A percentile compares a stretch with the other conserved stretches of the same genome.
phyloP scores from a whole-genome alignment of 2,888 invertebrate genomes.

The Acronicta leporina region DNA sequence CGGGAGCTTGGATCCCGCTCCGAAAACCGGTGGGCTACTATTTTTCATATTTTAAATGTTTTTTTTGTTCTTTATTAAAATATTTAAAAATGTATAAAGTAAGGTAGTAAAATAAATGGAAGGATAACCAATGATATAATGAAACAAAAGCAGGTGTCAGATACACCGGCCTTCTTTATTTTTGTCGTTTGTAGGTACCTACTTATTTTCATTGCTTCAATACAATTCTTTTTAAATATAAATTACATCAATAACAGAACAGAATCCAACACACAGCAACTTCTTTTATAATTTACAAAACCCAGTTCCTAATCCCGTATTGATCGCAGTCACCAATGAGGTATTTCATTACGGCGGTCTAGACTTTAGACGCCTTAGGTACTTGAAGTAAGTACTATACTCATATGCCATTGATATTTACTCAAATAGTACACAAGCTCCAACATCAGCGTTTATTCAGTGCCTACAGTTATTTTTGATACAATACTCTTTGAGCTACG shows the following conservation, averaged over 20 bases:
- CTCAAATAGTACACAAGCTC: background rate
- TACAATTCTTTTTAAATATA: no score
- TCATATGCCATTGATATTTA: constrained; percentile 16
- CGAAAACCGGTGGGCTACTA: no score
- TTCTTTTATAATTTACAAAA: constrained; percentile 20
- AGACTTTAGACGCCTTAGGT: constrained; percentile 22
- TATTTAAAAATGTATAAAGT: no score
- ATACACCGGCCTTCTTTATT: no score
- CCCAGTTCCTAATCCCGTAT: constrained; percentile 30
- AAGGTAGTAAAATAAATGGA: no score
- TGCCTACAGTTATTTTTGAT: constrained; percentile 14
- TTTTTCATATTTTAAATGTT: no score
- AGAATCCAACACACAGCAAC: background rate
- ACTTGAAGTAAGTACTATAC: constrained; percentile 3
- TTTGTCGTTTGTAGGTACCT: no score
- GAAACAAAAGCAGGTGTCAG: no score
- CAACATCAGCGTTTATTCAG: constrained; percentile 8
- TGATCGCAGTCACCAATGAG: constrained; percentile 20
- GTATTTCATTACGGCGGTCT: constrained; percentile 26
- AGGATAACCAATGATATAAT: no score
- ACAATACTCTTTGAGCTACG: constrained; percentile 8
- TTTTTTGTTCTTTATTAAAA: no score
- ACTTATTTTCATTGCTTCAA: no score
- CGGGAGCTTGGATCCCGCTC: no score
- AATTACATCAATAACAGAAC: background rate